These are phyloP conservation scores for Passerculus sandwichensis DNA, from an alignment of 2,797 vertebrate species.

Conservation along the genomic window DNA sequence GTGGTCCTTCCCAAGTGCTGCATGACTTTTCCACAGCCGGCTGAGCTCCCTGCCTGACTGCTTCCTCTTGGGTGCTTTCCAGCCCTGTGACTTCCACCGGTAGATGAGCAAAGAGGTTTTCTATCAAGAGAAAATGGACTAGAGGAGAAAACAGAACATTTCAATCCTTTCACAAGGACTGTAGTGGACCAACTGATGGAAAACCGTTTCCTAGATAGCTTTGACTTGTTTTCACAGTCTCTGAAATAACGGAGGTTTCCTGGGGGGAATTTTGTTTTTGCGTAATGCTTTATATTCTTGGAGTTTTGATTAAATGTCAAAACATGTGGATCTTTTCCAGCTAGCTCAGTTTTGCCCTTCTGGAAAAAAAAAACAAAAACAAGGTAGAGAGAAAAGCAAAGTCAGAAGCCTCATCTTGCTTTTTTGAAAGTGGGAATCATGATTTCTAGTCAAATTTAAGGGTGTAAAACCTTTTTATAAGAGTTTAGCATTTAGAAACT, in stretches of 20 bases:
- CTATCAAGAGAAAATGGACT: neutral
- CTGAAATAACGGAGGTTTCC: neutral
- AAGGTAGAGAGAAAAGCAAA: neutral
- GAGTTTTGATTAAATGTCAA: neutral
- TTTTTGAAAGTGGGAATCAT: neutral
- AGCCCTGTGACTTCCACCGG: neutral
- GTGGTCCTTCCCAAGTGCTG: neutral
- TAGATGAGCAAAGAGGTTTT: neutral
- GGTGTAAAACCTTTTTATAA: neutral
- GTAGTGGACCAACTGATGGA: neutral
- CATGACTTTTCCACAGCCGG: accelerated
- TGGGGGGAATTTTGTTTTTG: neutral
- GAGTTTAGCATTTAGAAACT: neutral
- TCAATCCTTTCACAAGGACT: neutral
- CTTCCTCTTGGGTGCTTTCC: neutral
- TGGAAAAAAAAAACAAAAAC: neutral
- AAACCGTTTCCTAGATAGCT: neutral
- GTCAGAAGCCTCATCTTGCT: neutral
- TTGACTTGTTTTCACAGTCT: neutral
- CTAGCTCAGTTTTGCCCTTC: neutral
- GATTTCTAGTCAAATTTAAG: neutral
- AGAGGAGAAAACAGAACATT: neutral
- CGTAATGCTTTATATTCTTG: neutral
- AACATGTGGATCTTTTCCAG: neutral
- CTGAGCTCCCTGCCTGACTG: neutral